Percentiles rank a stretch among this genome's conserved stretches.
These are phyloP conservation scores for Hoplias malabaricus DNA, from an alignment of 2,113 vertebrate species.

Conservation along the genomic window DNA sequence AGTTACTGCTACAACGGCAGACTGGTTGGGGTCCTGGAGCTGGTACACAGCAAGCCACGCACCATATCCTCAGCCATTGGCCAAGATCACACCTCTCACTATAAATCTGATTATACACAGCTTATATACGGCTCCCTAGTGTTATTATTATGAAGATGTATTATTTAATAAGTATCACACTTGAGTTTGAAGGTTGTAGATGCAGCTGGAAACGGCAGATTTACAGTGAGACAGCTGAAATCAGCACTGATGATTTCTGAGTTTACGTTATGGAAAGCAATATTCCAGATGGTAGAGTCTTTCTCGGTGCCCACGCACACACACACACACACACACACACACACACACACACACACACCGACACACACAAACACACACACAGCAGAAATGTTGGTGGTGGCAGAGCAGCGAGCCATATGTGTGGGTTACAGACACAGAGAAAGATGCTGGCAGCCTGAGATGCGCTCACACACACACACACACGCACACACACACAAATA, in stretches of 20 bases:
- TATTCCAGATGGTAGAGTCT: slow-evolving; percentile 15
- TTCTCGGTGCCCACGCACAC: not conserved
- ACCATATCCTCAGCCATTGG: too few species aligned
- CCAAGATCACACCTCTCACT: too few species aligned
- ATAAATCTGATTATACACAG: too few species aligned
- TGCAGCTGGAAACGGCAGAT: not conserved
- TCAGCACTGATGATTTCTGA: not conserved
- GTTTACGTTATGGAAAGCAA: not conserved
- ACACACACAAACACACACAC: not conserved
- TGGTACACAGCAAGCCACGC: too few species aligned
- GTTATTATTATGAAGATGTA: too few species aligned
- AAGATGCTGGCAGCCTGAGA: slow-evolving; percentile 24
- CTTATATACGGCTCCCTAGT: too few species aligned
- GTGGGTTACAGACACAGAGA: slow-evolving; percentile 15
- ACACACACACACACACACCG: too few species aligned
- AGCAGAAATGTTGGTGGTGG: slow-evolving; percentile 37
- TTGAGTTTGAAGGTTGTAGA: not conserved
- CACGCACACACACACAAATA: slow-evolving; percentile 11
- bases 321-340: not conserved
- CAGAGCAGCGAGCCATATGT: slow-evolving; percentile 42
- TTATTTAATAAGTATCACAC: too few species aligned
- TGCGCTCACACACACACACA: slow-evolving; percentile 15
- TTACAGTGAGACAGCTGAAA: not conserved
- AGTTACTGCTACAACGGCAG: too few species aligned
- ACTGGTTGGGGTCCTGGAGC: too few species aligned